phyloP scores from a whole-genome alignment of 2,113 vertebrate species.

The Nestor notabilis region DNA sequence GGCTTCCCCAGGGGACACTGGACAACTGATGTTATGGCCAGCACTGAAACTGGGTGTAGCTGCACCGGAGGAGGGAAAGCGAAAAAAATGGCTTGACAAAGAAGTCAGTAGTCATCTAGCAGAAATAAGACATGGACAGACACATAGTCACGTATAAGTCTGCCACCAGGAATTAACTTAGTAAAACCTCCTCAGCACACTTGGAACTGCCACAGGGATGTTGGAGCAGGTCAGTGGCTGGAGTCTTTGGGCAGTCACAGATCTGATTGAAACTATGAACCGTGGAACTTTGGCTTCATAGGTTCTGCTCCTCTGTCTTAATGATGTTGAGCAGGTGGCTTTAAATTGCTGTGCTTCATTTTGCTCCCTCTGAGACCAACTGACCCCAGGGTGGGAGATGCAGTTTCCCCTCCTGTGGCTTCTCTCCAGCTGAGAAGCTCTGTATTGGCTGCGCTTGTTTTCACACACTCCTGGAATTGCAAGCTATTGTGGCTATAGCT shows the following conservation, averaged over 20 bases:
- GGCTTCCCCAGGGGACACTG: too few relatives aligned
- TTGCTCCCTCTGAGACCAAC: background rate
- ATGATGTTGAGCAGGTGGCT: background rate
- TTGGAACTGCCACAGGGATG: background rate
- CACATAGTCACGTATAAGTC: background rate
- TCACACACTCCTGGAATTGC: fast-evolving
- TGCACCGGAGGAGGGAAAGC: background rate
- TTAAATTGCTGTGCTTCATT: background rate
- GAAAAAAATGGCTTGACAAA: background rate
- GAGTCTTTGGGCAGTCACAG: background rate
- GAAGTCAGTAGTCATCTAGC: background rate
- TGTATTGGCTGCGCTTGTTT: background rate
- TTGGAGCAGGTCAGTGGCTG: background rate
- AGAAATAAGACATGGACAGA: background rate
- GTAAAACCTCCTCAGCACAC: background rate
- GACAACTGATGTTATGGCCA: background rate
- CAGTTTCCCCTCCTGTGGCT: background rate
- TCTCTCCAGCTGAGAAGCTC: background rate
- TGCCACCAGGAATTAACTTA: background rate
- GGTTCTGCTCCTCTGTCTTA: background rate
- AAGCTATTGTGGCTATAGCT: background rate
- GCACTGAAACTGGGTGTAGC: background rate
- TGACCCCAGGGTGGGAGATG: background rate
- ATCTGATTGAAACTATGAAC: background rate
- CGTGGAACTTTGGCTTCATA: fast-evolving